phyloP scores from a whole-genome alignment of 2,113 vertebrate genomes.

The Atrichornis clamosus region DNA sequence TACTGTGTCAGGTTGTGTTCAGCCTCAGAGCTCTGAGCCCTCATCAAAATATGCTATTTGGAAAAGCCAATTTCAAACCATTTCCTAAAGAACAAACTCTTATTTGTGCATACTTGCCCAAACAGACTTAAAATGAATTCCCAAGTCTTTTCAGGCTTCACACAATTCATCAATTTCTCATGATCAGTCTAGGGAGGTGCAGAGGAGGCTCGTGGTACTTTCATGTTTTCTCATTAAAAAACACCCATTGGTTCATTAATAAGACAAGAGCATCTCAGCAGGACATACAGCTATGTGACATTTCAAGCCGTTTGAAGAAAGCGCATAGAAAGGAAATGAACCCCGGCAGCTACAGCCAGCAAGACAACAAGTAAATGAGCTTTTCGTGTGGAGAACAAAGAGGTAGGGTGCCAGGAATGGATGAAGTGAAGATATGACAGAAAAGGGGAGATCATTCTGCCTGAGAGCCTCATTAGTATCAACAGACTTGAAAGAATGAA shows the following conservation, averaged over 20 bases:
- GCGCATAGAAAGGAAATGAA: slow-evolving; percentile 40
- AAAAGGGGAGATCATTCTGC: not conserved
- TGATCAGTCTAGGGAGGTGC: slow-evolving; percentile 16
- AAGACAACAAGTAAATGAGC: slow-evolving; percentile 58
- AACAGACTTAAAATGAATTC: slow-evolving; percentile 11
- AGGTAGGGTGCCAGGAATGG: not conserved
- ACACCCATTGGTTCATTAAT: slow-evolving; percentile 64
- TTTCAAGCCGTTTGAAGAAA: slow-evolving; percentile 61
- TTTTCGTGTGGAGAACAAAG: slow-evolving; percentile 20
- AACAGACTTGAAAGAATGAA: slow-evolving; percentile 15
- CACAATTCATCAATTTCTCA: slow-evolving; percentile 47
- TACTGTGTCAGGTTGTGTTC: not conserved
- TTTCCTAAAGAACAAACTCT: not conserved
- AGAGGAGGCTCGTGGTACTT: slow-evolving; percentile 21
- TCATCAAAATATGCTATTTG: not conserved
- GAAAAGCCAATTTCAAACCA: not conserved
- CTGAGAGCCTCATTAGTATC: not conserved
- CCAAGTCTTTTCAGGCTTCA: slow-evolving; percentile 10
- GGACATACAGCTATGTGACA: slow-evolving; percentile 26
- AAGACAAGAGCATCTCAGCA: slow-evolving; percentile 61
- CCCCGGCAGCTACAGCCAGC: slow-evolving; percentile 26
- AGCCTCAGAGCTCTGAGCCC: not conserved
- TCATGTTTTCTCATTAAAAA: slow-evolving; percentile 67
- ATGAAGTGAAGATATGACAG: not conserved
- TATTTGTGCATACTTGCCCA: not conserved